phyloP scores from a whole-genome alignment of 2,797 vertebrate species.

The Pipistrellus pygmaeus region DNA sequence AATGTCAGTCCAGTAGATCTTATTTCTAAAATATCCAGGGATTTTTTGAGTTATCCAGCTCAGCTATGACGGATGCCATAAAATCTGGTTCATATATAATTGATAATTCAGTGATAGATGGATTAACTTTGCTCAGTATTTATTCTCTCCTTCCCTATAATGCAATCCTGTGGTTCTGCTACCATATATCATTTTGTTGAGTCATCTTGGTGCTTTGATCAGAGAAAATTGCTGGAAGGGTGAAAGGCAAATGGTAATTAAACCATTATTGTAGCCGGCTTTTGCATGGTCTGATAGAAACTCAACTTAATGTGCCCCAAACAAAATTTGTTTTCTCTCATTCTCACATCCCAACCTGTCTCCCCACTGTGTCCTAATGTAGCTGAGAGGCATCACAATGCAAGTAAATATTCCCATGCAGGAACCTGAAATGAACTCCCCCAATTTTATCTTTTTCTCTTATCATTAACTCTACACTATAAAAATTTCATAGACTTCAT shows the following conservation, averaged over 20 bases:
- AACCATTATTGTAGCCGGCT: not conserved
- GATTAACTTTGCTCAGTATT: not conserved
- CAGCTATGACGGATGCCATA: not conserved
- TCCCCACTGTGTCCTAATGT: rapidly evolving
- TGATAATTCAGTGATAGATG: not conserved
- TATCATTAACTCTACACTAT: not conserved
- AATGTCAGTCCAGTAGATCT: not conserved
- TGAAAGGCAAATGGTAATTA: not conserved
- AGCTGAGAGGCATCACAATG: rapidly evolving
- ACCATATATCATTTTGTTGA: not conserved
- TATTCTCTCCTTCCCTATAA: not conserved
- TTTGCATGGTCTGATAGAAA: not conserved
- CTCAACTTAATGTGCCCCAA: not conserved
- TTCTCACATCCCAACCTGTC: too few relatives aligned
- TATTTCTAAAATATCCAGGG: not conserved
- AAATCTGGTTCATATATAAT: not conserved
- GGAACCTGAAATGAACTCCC: not conserved
- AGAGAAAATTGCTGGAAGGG: not conserved
- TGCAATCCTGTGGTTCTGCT: not conserved
- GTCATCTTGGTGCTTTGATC: not conserved
- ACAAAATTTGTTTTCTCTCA: not conserved
- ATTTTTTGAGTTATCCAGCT: not conserved
- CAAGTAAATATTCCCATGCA: too few relatives aligned
- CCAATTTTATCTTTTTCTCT: not conserved
- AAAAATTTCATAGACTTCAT: too few relatives aligned